Evolutionary conservation across 1,140 invertebrate genomes (phyloP).

Genomic region (Danaus plexippus): DNA sequence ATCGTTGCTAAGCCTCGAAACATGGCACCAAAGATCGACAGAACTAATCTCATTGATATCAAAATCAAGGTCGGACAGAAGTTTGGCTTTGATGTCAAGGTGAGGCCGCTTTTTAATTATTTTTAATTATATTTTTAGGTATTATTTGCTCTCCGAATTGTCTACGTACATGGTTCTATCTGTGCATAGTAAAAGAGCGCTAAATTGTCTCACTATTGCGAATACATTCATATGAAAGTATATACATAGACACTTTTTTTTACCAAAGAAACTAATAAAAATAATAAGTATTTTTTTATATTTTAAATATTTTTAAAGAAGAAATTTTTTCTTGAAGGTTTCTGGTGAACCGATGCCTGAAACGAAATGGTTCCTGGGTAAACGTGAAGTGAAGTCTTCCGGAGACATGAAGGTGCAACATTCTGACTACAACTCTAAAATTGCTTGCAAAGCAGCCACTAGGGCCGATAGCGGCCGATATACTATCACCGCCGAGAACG

Average conservation of each 20-base stretch:
- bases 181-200: no score
- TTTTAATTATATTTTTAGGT: background rate
- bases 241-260: no score
- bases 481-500: conserved; percentile 92
- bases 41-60: conserved; percentile 87
- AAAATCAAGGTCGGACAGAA: conserved; percentile 92
- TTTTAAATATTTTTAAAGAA: no score
- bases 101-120: conserved; percentile 16
- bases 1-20: conserved; percentile 93
- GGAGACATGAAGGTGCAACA: conserved; percentile 84
- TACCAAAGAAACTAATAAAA: no score
- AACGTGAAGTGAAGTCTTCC: conserved; percentile 78
- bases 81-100: conserved; percentile 74
- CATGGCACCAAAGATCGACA: conserved; percentile 88
- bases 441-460: conserved; percentile 88
- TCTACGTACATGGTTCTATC: no score
- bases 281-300: no score
- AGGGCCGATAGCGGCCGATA: conserved; percentile 93
- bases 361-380: conserved; percentile 88
- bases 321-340: conserved; percentile 66
- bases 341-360: conserved; percentile 91
- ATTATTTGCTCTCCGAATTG: no score
- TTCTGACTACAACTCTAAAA: conserved; percentile 91
- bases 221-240: no score
- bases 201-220: no score